Evolutionary conservation across 2,888 invertebrate genomes (phyloP).

Genomic region (Alviniconcha strummeri): DNA sequence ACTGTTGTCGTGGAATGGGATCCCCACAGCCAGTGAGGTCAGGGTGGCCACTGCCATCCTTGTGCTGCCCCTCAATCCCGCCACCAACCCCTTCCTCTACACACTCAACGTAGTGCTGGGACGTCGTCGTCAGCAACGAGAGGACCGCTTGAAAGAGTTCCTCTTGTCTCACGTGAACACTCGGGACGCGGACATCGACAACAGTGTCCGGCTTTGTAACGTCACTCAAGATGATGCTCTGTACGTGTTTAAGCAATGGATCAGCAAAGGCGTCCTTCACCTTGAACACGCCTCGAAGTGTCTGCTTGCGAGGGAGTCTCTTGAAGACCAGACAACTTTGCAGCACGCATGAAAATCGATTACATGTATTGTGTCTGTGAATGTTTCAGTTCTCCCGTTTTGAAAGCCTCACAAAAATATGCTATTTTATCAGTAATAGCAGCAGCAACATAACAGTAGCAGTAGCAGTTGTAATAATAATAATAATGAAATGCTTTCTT

Average conservation of each 20-base stretch:
- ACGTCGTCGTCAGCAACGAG: not conserved
- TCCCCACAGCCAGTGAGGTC: not conserved
- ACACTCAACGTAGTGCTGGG: not conserved
- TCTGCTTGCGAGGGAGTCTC: too few relatives aligned
- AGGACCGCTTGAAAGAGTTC: not conserved
- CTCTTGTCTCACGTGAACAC: not conserved
- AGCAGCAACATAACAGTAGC: too few relatives aligned
- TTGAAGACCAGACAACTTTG: too few relatives aligned
- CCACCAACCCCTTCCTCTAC: conserved; percentile 13
- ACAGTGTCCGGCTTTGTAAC: not conserved
- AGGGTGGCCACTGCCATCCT: not conserved
- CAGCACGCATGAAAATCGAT: too few relatives aligned
- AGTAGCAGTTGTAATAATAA: too few relatives aligned
- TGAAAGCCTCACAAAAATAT: too few relatives aligned
- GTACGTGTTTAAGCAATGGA: not conserved
- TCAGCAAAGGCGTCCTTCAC: not conserved
- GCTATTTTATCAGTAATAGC: too few relatives aligned
- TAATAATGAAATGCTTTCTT: too few relatives aligned
- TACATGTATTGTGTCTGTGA: too few relatives aligned
- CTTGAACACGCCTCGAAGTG: too few relatives aligned
- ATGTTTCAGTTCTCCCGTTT: too few relatives aligned
- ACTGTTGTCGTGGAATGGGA: not conserved
- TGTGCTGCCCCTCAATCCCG: conserved; percentile 7
- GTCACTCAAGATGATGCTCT: not conserved
- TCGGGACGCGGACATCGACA: not conserved